phyloP scores from a whole-genome alignment of 2,113 vertebrate species.

The Bos javanicus region DNA sequence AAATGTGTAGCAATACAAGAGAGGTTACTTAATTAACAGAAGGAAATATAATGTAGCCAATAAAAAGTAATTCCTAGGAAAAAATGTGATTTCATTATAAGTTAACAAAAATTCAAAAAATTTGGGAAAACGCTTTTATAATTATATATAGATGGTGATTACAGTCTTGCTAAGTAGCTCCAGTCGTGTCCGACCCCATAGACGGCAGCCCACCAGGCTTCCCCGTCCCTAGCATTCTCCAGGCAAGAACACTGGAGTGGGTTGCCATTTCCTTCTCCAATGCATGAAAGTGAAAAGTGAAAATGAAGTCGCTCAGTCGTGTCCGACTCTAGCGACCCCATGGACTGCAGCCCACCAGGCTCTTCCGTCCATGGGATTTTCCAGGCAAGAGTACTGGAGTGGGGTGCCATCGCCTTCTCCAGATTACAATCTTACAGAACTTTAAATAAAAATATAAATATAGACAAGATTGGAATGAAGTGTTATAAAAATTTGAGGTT shows the following conservation, averaged over 20 bases:
- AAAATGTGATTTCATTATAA: not conserved
- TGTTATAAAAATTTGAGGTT: not conserved
- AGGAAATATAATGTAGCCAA: not conserved
- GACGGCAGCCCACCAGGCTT: too few species aligned
- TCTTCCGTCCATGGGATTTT: too few species aligned
- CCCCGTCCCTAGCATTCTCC: too few species aligned
- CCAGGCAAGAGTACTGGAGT: too few species aligned
- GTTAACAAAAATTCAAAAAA: not conserved
- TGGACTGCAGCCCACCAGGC: too few species aligned
- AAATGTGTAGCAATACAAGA: not conserved
- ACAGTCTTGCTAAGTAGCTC: not conserved
- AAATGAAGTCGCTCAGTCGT: too few species aligned
- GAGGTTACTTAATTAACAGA: not conserved
- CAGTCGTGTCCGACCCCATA: too few species aligned
- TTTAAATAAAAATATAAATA: not conserved
- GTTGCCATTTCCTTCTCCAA: too few species aligned
- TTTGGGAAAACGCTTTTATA: not conserved
- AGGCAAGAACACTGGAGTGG: too few species aligned
- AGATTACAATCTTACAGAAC: not conserved
- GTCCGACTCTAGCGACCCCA: too few species aligned
- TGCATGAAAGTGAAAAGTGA: too few species aligned
- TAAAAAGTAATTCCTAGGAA: not conserved
- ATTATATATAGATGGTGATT: not conserved
- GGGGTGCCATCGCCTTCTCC: too few species aligned
- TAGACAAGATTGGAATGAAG: not conserved